Conservation (phyloP, 2,113 vertebrate species). For the Silurus meridionalis region DNA sequence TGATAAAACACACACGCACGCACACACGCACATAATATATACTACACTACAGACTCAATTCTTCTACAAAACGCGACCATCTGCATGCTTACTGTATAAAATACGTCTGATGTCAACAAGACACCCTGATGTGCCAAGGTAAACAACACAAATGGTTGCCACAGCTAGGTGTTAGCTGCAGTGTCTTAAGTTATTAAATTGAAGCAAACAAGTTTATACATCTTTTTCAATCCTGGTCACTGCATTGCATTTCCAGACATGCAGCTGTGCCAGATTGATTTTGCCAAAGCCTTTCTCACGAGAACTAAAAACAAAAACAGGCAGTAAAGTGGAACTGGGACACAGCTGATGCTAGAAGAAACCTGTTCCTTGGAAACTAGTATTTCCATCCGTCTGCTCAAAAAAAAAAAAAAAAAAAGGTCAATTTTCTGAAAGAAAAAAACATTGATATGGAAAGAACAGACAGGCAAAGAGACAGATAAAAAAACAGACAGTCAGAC, state of each 20-base stretch:
- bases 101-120: background rate
- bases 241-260: slow-evolving; percentile 8
- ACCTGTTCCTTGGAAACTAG: background rate
- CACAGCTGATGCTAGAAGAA: background rate
- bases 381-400: slow-evolving; percentile 5
- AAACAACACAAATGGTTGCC: background rate
- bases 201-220: background rate
- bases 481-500: background rate
- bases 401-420: background rate
- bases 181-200: background rate
- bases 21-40: background rate
- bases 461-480: background rate
- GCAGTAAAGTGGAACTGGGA: slow-evolving; percentile 29
- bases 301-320: slow-evolving; percentile 13
- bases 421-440: background rate
- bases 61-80: background rate
- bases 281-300: background rate
- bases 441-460: background rate
- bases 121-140: background rate
- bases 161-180: background rate
- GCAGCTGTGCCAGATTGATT: slow-evolving; percentile 2
- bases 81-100: background rate
- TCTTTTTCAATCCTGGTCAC: background rate
- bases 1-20: background rate
- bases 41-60: background rate